Base-by-base conservation (phyloP, 2,113 vertebrate species). In the Nothocercus julius region DNA sequence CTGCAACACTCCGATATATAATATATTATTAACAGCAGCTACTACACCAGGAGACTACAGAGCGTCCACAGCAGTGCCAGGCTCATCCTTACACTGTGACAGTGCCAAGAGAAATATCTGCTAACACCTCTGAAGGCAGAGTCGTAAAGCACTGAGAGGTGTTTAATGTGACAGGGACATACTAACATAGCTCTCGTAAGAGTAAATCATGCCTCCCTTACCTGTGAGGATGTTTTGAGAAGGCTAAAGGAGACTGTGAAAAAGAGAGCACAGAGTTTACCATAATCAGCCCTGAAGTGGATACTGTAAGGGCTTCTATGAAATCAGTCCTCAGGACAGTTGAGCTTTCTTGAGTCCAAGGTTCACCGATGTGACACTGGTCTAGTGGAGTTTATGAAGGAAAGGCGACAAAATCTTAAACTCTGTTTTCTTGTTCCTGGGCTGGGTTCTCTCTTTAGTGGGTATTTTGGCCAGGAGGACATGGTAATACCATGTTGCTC, bases 51-150 rank as follows among this genome's bases (percentile, higher is more conserved):
- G 8, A 85, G 80, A 85, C 25, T 18, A 42, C 30, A 14, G 34
- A n/a, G 9, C 28, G 63, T 83, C 62, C 75, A 78, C 6, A 28
- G 20, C 77, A 0, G 0, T 27, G 56, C 72, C 66, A 82, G 54
- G 27, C 45, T 62, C 1, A 0, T 40, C 24, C 1, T 54, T 67
- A 69, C 17, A 24, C 76, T 87, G 58, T 90, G 82, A 78, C 68
- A 85, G 49, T 8, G 56, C 13, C 53, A 89, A 63, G 69, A 93
- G 62, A 92, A 96, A 89, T n/a, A 82, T 72, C 68, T 89, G 78
- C 66, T 89, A 89, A 92, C 90, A 84, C 30, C 73, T 96, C 87
- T 74, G 63, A 84, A 90, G 64, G 70, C 77, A 93, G 77, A 95
- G 45, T 56, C 78, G 49, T 67, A 91, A 95, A 87, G 24, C 44